Evolutionary conservation across 2,113 vertebrate species (phyloP).

Genomic region (Tapirus terrestris): DNA sequence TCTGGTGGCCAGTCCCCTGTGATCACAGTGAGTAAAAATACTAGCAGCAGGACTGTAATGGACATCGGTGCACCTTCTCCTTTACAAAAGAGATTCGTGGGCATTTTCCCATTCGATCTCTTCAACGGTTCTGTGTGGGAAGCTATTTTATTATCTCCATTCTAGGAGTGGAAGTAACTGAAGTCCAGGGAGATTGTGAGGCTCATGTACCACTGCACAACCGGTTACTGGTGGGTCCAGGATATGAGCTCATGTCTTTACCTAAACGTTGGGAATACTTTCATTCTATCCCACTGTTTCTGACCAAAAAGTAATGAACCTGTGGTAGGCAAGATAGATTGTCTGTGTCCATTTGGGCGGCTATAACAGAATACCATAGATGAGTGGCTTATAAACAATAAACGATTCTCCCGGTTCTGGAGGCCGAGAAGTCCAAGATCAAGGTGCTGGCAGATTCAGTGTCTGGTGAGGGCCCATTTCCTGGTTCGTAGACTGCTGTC

Average conservation of each 20-base stretch:
- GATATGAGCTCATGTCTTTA: not conserved
- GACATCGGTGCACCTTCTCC: rapidly evolving
- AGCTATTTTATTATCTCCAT: not conserved
- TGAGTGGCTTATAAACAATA: not conserved
- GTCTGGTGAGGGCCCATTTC: not conserved
- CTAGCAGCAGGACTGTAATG: not conserved
- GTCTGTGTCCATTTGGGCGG: no score
- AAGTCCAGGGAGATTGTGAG: not conserved
- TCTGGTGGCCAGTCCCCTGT: not conserved
- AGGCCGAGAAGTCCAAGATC: not conserved
- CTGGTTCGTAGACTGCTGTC: no score
- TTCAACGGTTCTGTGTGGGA: not conserved
- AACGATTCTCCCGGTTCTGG: not conserved
- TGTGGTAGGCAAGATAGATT: not conserved
- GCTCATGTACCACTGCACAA: rapidly evolving
- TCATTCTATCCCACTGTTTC: not conserved
- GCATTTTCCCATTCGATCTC: not conserved
- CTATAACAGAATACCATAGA: not conserved
- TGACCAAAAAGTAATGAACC: not conserved
- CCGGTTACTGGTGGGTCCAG: not conserved
- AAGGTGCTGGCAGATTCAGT: not conserved
- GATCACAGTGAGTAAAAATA: not conserved
- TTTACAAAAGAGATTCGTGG: not conserved
- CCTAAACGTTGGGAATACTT: not conserved
- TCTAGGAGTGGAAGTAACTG: not conserved